phyloP scores from a whole-genome alignment of 2,888 invertebrate species.

The Drepanosiphum platanoidis region DNA sequence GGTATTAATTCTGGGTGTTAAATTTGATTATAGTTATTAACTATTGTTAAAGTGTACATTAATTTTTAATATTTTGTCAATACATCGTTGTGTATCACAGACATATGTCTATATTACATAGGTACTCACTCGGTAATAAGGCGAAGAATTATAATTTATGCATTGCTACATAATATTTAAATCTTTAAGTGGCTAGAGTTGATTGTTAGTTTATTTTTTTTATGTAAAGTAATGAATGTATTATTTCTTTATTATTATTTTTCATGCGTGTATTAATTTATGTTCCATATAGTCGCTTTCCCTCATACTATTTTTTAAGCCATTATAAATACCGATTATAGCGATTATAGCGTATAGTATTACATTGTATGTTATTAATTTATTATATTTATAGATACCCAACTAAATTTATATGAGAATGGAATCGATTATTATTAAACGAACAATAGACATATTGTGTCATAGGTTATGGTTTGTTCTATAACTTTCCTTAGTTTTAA shows the following conservation, averaged over 20 bases:
- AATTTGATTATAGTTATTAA: not conserved
- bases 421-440: not conserved
- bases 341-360: not conserved
- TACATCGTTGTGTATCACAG: too few species aligned
- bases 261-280: not conserved
- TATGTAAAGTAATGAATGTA: not conserved
- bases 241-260: not conserved
- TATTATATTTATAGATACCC: not conserved
- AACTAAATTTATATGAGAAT: not conserved
- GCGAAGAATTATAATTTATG: not conserved
- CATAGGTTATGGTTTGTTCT: not conserved
- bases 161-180: not conserved
- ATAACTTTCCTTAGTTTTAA: not conserved
- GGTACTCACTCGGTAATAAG: too few species aligned
- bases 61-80: not conserved
- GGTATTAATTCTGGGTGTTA: not conserved
- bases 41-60: not conserved
- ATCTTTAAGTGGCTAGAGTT: not conserved
- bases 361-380: not conserved
- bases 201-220: too few species aligned
- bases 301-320: not conserved
- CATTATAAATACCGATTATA: not conserved
- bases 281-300: slow-evolving; percentile 14
- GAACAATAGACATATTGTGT: not conserved
- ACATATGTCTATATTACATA: too few species aligned